phyloP scores from a whole-genome alignment of 2,113 vertebrate species.

The Tinamus guttatus region DNA sequence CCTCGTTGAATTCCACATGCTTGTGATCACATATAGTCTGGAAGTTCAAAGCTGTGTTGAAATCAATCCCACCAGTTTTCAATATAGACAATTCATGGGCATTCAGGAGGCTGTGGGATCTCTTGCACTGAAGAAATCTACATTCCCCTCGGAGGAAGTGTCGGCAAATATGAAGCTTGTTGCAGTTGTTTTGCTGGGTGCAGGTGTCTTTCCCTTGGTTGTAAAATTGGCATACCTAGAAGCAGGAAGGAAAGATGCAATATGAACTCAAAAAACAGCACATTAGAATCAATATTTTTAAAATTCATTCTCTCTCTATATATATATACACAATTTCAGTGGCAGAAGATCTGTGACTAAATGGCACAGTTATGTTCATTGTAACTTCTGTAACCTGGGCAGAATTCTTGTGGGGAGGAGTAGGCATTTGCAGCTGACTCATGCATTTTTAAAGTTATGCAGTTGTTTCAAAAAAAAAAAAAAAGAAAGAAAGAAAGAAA shows the following conservation, averaged over 20 bases:
- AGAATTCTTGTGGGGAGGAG: not conserved
- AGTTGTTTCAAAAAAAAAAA: not conserved
- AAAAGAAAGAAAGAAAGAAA: too few species aligned
- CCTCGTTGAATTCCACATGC: constrained; percentile 30
- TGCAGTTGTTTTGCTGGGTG: constrained; percentile 57
- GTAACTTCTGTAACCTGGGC: not conserved
- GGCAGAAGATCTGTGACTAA: not conserved
- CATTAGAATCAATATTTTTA: not conserved
- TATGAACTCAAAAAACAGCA: not conserved
- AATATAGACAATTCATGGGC: not conserved
- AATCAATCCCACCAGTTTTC: constrained; percentile 45
- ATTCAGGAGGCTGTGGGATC: constrained; percentile 73
- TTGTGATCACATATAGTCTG: constrained; percentile 70
- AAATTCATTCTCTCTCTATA: not conserved
- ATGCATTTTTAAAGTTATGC: not conserved
- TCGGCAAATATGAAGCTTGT: constrained; percentile 77
- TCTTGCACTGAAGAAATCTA: constrained; percentile 57
- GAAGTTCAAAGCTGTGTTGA: constrained; percentile 49
- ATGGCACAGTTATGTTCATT: not conserved
- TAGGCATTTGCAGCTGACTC: not conserved
- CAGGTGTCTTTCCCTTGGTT: constrained; percentile 68
- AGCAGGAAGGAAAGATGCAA: not conserved
- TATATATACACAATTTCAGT: not conserved
- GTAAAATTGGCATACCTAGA: constrained; percentile 74
- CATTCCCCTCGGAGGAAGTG: constrained; percentile 76